Evolutionary conservation across 1,140 invertebrate genomes (phyloP).

Genomic region (Euura lappo): DNA sequence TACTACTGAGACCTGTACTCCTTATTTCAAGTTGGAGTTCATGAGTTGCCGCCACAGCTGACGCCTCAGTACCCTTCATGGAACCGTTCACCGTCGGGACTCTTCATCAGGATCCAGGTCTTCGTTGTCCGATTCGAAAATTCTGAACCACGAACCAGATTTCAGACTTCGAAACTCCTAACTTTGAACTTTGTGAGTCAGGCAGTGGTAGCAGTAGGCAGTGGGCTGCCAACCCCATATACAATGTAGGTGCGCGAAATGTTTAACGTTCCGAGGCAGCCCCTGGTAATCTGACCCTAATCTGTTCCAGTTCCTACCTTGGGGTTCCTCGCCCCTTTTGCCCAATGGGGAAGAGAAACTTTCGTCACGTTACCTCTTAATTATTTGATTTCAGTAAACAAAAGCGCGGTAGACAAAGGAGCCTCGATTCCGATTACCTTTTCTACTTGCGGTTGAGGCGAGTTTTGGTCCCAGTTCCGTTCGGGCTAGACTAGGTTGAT

Average conservation of each 20-base stretch:
- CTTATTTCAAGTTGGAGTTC: not conserved
- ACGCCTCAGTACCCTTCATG: not conserved
- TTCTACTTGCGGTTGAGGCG: not conserved
- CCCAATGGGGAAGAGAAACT: not conserved
- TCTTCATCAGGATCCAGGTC: not conserved
- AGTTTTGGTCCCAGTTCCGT: not conserved
- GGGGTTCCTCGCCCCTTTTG: not conserved
- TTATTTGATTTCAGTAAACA: slow-evolving; percentile 1
- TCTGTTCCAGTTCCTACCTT: not conserved
- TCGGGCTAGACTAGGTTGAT: too few species aligned
- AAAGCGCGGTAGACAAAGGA: not conserved
- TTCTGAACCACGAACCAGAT: not conserved
- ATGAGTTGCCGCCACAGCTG: slow-evolving; percentile 4
- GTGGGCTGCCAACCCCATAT: not conserved
- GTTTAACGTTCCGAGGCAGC: not conserved
- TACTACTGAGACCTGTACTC: not conserved
- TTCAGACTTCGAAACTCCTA: not conserved
- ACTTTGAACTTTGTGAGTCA: not conserved
- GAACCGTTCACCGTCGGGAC: not conserved
- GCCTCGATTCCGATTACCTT: not conserved
- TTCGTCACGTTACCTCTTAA: not conserved
- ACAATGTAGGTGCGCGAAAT: not conserved
- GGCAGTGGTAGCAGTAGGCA: not conserved
- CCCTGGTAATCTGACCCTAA: not conserved
- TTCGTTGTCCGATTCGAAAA: not conserved